Evolutionary conservation across 2,797 vertebrate genomes (phyloP).

Genomic region (Artibeus jamaicensis): DNA sequence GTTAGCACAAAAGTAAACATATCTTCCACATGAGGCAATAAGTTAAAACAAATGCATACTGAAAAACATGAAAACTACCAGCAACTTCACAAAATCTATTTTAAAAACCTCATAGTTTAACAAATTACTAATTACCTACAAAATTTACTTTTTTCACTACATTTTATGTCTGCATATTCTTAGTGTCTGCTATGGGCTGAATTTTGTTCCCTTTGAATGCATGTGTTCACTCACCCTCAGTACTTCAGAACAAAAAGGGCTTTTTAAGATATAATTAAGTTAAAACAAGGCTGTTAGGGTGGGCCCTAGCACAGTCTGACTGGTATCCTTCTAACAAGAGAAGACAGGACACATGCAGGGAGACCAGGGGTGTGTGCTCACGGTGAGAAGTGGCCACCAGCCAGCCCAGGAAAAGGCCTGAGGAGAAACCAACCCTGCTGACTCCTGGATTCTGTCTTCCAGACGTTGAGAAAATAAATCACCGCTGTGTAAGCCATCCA

Average conservation of each 20-base stretch:
- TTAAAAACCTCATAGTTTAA: not conserved
- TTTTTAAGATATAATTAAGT: not conserved
- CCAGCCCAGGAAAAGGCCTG: not conserved
- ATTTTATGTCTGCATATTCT: not conserved
- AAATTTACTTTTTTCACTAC: not conserved
- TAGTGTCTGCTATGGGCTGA: not conserved
- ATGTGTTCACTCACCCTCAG: not conserved
- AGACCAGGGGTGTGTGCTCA: accelerated
- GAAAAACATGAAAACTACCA: not conserved
- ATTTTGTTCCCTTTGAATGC: not conserved
- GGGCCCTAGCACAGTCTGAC: not conserved
- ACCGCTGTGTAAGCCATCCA: not conserved
- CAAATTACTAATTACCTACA: not conserved
- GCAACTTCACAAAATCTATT: not conserved
- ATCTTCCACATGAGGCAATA: slow-evolving; percentile 10
- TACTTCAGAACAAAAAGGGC: not conserved
- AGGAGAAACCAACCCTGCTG: not conserved
- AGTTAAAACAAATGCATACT: not conserved
- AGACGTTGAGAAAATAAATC: not conserved
- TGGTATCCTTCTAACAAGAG: not conserved
- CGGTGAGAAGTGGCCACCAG: not conserved
- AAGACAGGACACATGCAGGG: not conserved
- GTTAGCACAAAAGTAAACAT: not conserved
- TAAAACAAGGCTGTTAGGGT: not conserved
- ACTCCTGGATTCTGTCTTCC: not conserved